Evolutionary conservation across 2,888 invertebrate species (phyloP).

Genomic region (Pteria penguin): DNA sequence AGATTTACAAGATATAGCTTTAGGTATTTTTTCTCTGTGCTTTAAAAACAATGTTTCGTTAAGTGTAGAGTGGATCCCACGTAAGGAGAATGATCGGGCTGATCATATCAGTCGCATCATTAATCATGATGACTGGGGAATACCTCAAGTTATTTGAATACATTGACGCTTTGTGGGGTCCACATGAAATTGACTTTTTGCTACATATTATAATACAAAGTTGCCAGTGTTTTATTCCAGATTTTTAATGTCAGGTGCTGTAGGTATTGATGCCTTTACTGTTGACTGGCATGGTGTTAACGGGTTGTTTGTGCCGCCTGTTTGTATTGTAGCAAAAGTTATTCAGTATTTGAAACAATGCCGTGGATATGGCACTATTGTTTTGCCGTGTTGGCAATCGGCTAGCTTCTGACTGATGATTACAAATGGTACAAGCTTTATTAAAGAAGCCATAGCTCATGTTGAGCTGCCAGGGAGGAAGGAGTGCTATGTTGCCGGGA

Average conservation of each 20-base stretch:
- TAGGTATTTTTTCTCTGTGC: background rate
- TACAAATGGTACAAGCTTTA: background rate
- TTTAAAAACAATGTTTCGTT: background rate
- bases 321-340: background rate
- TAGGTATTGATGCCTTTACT: background rate
- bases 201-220: background rate
- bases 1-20: background rate
- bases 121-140: background rate
- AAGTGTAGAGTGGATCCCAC: background rate
- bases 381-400: conserved; percentile 13
- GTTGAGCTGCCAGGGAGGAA: conserved; percentile 37
- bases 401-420: conserved; percentile 30
- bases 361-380: background rate
- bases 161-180: conserved; percentile 25
- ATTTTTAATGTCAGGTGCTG: background rate
- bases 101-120: background rate
- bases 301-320: background rate
- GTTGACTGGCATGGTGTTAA: background rate
- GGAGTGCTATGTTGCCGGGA: conserved; percentile 10
- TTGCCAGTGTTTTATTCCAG: too few species aligned
- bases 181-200: conserved; percentile 28
- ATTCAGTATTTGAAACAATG: background rate
- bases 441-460: background rate
- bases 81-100: background rate
- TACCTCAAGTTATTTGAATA: background rate